Conservation (phyloP, 2,888 invertebrate species). For the Phortica okadai region DNA sequence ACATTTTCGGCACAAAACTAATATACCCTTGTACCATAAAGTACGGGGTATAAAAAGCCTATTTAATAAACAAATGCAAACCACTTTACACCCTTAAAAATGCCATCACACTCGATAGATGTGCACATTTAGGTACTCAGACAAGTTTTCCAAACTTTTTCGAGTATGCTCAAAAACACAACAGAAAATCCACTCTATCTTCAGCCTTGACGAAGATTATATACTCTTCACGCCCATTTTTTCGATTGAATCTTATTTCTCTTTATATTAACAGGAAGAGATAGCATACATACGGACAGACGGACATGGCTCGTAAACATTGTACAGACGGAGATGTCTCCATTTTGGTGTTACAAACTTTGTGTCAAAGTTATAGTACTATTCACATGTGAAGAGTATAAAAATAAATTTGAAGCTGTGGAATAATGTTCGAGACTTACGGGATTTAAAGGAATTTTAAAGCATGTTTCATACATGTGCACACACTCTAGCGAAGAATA, state of each 20-base stretch:
- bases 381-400: not conserved
- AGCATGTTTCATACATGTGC: slow-evolving; percentile 17
- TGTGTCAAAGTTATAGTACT: too few relatives aligned
- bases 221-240: too few relatives aligned
- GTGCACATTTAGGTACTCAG: not conserved
- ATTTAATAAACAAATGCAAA: not conserved
- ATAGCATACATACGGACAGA: too few relatives aligned
- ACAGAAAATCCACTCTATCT: not conserved
- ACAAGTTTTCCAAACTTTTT: slow-evolving; percentile 5
- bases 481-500: too few relatives aligned
- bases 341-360: not conserved
- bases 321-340: too few relatives aligned
- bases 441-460: slow-evolving; percentile 37
- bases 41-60: too few relatives aligned
- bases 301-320: too few relatives aligned
- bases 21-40: too few relatives aligned
- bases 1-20: too few relatives aligned
- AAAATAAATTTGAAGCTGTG: slow-evolving; percentile 12
- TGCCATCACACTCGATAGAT: slow-evolving; percentile 21
- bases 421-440: slow-evolving; percentile 13
- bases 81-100: not conserved
- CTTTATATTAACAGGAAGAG: too few relatives aligned
- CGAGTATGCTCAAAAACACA: not conserved
- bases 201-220: too few relatives aligned
- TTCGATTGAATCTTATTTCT: too few relatives aligned